A percentile compares a stretch with the other conserved stretches of the same genome.
phyloP scores from a whole-genome alignment of 2,797 vertebrate genomes.

The Halcyon leucocephala region DNA sequence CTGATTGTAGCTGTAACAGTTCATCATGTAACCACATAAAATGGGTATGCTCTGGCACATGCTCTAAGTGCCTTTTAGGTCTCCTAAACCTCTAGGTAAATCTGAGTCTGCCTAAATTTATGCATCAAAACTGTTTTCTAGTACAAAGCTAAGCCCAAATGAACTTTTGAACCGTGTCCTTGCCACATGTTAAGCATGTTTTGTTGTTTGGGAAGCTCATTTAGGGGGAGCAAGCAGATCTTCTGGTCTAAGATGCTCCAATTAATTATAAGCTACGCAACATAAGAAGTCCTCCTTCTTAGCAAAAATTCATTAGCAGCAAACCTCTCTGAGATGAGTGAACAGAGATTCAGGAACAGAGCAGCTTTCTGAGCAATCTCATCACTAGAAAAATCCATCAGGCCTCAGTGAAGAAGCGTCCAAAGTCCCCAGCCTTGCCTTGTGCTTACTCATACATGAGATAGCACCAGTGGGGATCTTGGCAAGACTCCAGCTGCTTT shows the following conservation, averaged over 20 bases:
- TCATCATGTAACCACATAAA: neutral
- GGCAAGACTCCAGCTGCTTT: fast-evolving
- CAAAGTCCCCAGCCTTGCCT: neutral
- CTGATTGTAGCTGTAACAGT: neutral
- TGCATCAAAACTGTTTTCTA: neutral
- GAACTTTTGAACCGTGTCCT: conserved; percentile 36
- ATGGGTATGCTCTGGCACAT: neutral
- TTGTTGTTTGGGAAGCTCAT: neutral
- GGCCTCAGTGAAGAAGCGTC: neutral
- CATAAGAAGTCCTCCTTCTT: neutral
- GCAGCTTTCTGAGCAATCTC: neutral
- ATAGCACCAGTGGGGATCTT: neutral
- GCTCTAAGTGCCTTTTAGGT: neutral
- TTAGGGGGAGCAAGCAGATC: neutral
- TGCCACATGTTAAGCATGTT: neutral
- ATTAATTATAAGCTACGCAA: neutral
- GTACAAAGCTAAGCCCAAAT: neutral
- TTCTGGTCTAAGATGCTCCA: conserved; percentile 25
- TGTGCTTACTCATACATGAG: neutral
- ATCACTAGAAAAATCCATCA: neutral
- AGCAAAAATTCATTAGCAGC: neutral
- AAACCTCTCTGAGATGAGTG: neutral
- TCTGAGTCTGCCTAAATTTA: neutral
- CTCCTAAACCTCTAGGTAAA: neutral
- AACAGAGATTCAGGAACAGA: neutral